Base-by-base conservation (phyloP, 2,888 invertebrate genomes). In the Trichacis sp. region DNA sequence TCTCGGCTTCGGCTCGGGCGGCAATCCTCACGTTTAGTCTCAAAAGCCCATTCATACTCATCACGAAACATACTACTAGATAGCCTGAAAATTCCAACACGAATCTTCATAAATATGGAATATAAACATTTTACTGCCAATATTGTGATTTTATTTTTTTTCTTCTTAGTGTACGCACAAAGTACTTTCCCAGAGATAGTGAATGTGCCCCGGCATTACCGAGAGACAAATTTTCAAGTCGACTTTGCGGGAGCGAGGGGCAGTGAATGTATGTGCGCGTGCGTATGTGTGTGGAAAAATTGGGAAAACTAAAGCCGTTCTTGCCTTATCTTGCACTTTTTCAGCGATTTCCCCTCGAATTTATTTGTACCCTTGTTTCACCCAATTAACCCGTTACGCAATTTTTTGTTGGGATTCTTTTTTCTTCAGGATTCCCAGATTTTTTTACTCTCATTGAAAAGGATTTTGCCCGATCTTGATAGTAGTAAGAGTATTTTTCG, bases 151-250 rank as follows among this genome's bases (percentile, higher is more conserved):
- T n/a, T n/a, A n/a, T n/a, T n/a, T n/a, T n/a, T n/a, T n/a, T n/a
- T n/a, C n/a, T n/a, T n/a, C n/a, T n/a, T n/a, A n/a, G n/a, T n/a
- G n/a, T n/a, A n/a, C n/a, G 51, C 50, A 66, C 54, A 24, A 54
- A 54, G 57, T 54, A 57, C 59, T 56, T 60, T 45, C 47, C 50
- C 24, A 33, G 54, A 61, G 61, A 65, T 65, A 61, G 54, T 51
- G 45, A 42, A 45, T 33, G n/a, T n/a, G n/a, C n/a, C n/a, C 45
- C 38, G 58, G 56, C 60, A 61, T 65, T 65, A 65, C 56, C 57
- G 56, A 61, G 56, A 61, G 65, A 65, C 61, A 65, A 65, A 65
- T 65, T 65, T 61, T 56, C 24, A n/a, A n/a, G 47, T 33, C 43
- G 42, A 54, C 29, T 29, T 47, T 47, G 52, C 53, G 56, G 59